Percentiles rank a stretch among this genome's conserved stretches.
These are phyloP conservation scores for Callipepla californica DNA, from an alignment of 2,113 vertebrate species.

Conservation along the genomic window DNA sequence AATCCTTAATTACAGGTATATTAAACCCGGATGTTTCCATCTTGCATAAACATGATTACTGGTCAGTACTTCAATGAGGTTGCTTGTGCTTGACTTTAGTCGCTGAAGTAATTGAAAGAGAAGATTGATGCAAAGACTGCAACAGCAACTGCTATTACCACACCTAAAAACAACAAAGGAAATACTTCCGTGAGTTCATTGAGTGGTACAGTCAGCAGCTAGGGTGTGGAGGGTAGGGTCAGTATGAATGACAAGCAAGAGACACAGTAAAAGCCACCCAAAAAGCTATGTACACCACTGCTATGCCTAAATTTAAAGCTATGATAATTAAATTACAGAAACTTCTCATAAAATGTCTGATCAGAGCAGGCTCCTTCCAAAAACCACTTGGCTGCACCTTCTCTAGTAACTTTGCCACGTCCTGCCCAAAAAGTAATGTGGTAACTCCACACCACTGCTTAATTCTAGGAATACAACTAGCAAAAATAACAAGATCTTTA, in stretches of 20 bases:
- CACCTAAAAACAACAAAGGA: conserved; percentile 73
- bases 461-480: not conserved
- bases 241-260: not conserved
- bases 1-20: conserved; percentile 5
- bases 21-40: not conserved
- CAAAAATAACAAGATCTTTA: not conserved
- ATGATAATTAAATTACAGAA: not conserved
- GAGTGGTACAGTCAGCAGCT: not conserved
- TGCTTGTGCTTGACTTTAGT: conserved; percentile 56
- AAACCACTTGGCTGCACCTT: not conserved
- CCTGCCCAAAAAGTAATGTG: not conserved
- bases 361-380: not conserved
- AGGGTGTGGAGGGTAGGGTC: not conserved
- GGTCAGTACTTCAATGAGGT: not conserved
- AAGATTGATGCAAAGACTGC: conserved; percentile 75
- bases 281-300: not conserved
- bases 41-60: not conserved
- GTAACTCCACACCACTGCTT: not conserved
- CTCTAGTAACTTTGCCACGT: not conserved
- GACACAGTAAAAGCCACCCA: not conserved
- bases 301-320: not conserved
- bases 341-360: not conserved
- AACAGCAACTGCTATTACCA: conserved; percentile 72
- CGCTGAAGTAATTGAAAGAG: conserved; percentile 83
- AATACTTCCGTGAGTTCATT: conserved; percentile 7